Base-by-base conservation (phyloP, 2,113 vertebrate genomes). In the Chaetops frenatus region DNA sequence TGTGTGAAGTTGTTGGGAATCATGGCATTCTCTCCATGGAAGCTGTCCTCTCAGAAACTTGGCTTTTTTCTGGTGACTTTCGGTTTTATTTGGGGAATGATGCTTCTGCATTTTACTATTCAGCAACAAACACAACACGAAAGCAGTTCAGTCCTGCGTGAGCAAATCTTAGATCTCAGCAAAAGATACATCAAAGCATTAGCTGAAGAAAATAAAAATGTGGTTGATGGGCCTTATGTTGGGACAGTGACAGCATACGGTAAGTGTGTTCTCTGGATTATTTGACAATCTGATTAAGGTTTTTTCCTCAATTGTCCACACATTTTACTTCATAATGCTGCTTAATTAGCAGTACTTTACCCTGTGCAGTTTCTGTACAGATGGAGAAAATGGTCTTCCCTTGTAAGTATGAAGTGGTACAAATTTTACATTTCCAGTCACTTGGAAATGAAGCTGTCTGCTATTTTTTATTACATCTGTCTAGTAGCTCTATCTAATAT, bases 41-140 rank as follows among this genome's bases (percentile, higher is more conserved):
- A 99, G 97, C 97, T 99, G 88, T 99, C 99, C 6, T 99, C 99
- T 91, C 99, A 99, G 98, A 99, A 99, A 97, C 98, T 99, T 15
- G 99, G 99, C 92, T 99, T 99, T 96, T 99, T 99, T 95, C 97
- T 99, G 51, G 99, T 99, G 97, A 99, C 99, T 98, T 99, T 99
- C 61, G 99, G 99, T 81, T 99, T 99, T 97, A 99, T 99, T 97
- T 99, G 99, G 99, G 99, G 99, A 69, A 99, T 99, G 99, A 99
- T 99, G 99, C 98, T 99, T 91, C 98, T 99, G 69, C 99, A 99
- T 97, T 99, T 99, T 96, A 99, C 99, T 94, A 99, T 99, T 96
- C 99, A 99, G 97, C 99, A 99, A 94, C 98, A 99, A 88, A 98
- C 98, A 81, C 99, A 99, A 88, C 99, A 99, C 0, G 99, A 99